phyloP scores from a whole-genome alignment of 2,797 vertebrate genomes.

The Schizothorax lantsangensis region DNA sequence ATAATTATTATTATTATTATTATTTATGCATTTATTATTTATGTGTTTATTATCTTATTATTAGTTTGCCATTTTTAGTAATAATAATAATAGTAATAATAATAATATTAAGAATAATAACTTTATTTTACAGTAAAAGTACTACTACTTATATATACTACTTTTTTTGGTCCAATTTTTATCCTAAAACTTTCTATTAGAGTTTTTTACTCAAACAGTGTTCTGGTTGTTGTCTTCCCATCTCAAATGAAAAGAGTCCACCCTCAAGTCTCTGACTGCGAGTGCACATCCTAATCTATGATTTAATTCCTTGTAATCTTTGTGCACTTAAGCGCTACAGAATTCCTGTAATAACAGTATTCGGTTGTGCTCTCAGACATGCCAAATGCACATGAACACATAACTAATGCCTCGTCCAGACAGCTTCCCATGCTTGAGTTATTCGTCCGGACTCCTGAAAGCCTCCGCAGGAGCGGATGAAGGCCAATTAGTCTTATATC shows the following conservation, averaged over 20 bases:
- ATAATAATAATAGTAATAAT: no score
- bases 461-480: constrained; percentile 28
- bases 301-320: constrained; percentile 2
- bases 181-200: not conserved
- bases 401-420: constrained; percentile 29
- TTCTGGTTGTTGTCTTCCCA: not conserved
- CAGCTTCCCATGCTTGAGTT: constrained; percentile 31
- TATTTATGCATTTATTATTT: no score
- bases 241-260: not conserved
- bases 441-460: constrained; percentile 9
- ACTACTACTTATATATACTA: no score
- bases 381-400: not conserved
- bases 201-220: not conserved
- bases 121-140: no score
- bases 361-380: constrained; percentile 1
- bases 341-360: not conserved
- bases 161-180: not conserved
- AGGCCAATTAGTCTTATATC: constrained; percentile 56
- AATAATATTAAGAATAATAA: no score
- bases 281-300: not conserved
- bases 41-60: no score
- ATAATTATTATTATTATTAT: no score
- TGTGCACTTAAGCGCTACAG: not conserved
- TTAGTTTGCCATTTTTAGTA: no score
- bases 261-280: not conserved